Percentiles rank a stretch among this genome's conserved stretches.
Conservation (phyloP, 2,113 vertebrate species). For the Myocastor coypus region DNA sequence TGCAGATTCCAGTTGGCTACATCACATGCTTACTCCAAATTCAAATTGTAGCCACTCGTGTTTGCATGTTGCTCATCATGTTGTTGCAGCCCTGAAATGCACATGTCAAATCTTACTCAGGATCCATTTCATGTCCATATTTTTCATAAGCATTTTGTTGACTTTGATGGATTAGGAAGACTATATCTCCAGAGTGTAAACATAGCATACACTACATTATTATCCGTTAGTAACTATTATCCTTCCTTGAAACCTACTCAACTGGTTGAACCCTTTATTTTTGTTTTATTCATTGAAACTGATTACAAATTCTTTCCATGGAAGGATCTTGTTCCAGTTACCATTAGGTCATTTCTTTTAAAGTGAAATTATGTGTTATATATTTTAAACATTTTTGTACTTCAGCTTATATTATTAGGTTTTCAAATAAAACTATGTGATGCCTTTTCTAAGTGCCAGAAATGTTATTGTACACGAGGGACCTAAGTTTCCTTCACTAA, state of each 20-base stretch:
- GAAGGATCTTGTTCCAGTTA: slow-evolving; percentile 31
- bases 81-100: not conserved
- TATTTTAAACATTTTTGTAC: slow-evolving; percentile 65
- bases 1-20: not conserved
- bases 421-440: slow-evolving; percentile 69
- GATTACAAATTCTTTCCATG: not conserved
- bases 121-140: not conserved
- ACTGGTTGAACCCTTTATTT: not conserved
- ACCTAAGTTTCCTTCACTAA: slow-evolving; percentile 65
- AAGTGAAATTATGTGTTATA: slow-evolving; percentile 37
- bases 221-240: not conserved
- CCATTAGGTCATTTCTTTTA: slow-evolving; percentile 42
- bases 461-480: slow-evolving; percentile 59
- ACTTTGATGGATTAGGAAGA: not conserved
- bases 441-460: slow-evolving; percentile 59
- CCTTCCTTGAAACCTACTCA: not conserved
- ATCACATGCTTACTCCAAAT: not conserved
- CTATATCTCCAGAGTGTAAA: not conserved
- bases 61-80: not conserved
- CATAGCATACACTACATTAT: not conserved
- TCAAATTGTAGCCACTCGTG: not conserved
- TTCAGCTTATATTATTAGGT: slow-evolving; percentile 27
- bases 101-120: not conserved
- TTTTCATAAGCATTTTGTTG: not conserved
- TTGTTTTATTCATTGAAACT: not conserved